Evolutionary conservation across 2,797 vertebrate genomes (phyloP), one percentile per base, ranked within the genome.

Genomic region (Enteromius argenteus): DNA sequence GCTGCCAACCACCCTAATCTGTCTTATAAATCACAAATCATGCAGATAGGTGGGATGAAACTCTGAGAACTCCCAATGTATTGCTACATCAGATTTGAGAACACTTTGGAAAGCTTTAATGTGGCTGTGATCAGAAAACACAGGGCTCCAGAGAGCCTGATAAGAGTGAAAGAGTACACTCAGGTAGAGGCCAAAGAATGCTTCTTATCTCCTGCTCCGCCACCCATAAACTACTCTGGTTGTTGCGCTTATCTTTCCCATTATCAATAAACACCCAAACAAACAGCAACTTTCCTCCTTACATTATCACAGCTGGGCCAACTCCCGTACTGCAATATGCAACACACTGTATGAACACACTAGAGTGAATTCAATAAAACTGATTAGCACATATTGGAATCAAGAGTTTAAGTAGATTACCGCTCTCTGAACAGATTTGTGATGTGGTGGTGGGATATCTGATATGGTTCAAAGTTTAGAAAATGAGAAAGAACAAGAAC

Each of bases 201-300:
- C 81, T 75, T 83, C 84, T 90, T 90, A 92, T 91, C 88, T 90
- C 15, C 56, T 86, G 66, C 84, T 85, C 87, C 79, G 87, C 87
- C 85, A 85, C 76, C 69, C 30, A n/a, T 88, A 84, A 87, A 86
- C 37, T 73, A 35, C 67, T 79, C n/a, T 23, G 84, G 51, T 68
- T 64, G 81, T 79, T 73, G 39, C n/a, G 79, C 60, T 83, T 37
- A 87, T 60, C 46, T 69, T 49, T 75, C 85, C 23, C 56, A 51
- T 79, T 46, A 79, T 84, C 86, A 15, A 90, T 84, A 60, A 80
- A 73, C 51, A 88, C 60, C 78, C 81, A 84, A 87, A 82, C 76
- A 84, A 56, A 87, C 46, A 5, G 78, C 35, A 64, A 71, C 77
- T 27, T 32, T 42, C 80, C 58, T 56, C 44, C 53, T 69, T 73